Conservation (phyloP, 2,888 invertebrate genomes). For the Digitonthophagus gazella region DNA sequence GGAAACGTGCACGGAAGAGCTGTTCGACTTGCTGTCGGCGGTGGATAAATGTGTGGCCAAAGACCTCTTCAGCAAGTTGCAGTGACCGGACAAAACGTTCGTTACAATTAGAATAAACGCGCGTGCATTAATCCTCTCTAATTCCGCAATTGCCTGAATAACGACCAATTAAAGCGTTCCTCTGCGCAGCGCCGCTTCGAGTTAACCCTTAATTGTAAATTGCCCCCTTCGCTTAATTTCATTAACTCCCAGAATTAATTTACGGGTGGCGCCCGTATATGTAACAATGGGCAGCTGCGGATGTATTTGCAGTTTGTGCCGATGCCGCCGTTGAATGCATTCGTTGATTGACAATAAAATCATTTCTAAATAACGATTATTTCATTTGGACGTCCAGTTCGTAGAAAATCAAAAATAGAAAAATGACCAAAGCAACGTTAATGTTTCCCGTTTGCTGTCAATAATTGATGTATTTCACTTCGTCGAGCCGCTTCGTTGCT, state of each 20-base stretch:
- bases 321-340: too few species aligned
- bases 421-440: not conserved
- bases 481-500: too few species aligned
- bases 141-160: not conserved
- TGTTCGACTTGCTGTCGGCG: conserved; percentile 86
- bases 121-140: not conserved
- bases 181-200: not conserved
- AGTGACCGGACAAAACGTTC: conserved; percentile 54
- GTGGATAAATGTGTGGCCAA: conserved; percentile 89
- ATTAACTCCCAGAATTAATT: not conserved
- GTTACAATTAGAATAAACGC: not conserved
- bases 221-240: not conserved
- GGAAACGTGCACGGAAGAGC: conserved; percentile 90
- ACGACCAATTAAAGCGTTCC: not conserved
- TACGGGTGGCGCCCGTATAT: not conserved
- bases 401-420: too few species aligned
- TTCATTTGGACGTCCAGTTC: too few species aligned
- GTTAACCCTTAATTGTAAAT: not conserved
- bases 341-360: too few species aligned
- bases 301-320: too few species aligned
- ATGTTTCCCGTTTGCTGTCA: not conserved
- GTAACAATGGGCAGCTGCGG: not conserved
- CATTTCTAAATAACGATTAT: too few species aligned
- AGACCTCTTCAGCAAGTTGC: conserved; percentile 68
- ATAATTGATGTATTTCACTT: not conserved